Conservation (phyloP, 2,797 vertebrate genomes). For the Odontamblyopus lacepedii region DNA sequence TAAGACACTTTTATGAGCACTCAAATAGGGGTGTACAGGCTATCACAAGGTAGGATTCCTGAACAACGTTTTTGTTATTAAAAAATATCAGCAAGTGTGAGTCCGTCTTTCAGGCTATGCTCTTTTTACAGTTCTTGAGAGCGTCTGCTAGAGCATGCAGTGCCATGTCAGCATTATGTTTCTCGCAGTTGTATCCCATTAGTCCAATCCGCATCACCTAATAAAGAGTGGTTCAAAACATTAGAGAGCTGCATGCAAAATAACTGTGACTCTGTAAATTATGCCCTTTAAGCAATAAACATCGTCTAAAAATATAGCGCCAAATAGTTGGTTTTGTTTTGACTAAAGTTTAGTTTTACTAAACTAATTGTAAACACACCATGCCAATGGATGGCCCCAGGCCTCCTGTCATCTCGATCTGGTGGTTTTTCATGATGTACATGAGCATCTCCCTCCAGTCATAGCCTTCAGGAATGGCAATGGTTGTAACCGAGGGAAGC, state of each 20-base stretch:
- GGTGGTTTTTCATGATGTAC: constrained; percentile 85
- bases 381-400: constrained; percentile 88
- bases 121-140: constrained; percentile 82
- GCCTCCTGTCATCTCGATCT: constrained; percentile 89
- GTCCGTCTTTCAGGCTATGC: constrained; percentile 74
- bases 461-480: constrained; percentile 85
- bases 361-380: constrained; percentile 71
- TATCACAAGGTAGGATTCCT: constrained; percentile 6
- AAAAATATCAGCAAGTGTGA: neutral
- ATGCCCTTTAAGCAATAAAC: neutral
- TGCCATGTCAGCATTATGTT: constrained; percentile 81
- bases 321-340: neutral
- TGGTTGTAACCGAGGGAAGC: constrained; percentile 90
- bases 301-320: neutral
- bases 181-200: constrained; percentile 93
- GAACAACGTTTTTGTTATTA: constrained; percentile 19
- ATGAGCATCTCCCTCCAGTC: constrained; percentile 85
- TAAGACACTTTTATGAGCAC: constrained; percentile 18
- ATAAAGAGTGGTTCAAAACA: constrained; percentile 30
- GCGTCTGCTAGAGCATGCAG: constrained; percentile 83
- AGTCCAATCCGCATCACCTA: constrained; percentile 93
- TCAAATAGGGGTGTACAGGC: constrained; percentile 5
- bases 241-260: constrained; percentile 17
- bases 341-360: no score
- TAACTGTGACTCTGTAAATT: constrained; percentile 35